Percentiles rank a stretch among this genome's conserved stretches.
phyloP scores from a whole-genome alignment of 1,140 invertebrate species.

The Coboldia fuscipes region DNA sequence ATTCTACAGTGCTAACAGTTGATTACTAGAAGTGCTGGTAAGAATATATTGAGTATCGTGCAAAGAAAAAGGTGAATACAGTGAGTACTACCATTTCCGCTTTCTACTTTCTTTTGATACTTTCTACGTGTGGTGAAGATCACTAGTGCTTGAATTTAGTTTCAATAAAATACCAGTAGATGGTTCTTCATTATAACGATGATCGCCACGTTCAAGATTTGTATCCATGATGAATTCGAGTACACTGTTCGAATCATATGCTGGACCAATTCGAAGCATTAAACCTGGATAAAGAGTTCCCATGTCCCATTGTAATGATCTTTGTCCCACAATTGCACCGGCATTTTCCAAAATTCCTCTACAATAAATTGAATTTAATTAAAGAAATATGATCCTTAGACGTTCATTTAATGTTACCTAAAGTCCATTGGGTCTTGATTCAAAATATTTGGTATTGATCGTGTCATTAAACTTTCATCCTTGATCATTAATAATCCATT shows the following conservation, averaged over 20 bases:
- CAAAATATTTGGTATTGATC: constrained; percentile 29
- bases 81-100: no score
- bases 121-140: no score
- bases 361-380: not conserved
- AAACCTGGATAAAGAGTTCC: constrained; percentile 43
- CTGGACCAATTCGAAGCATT: constrained; percentile 43
- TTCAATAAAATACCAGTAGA: no score
- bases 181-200: constrained; percentile 21
- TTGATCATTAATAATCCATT: constrained; percentile 31
- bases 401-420: constrained; percentile 22
- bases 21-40: no score
- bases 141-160: no score
- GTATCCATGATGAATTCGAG: constrained; percentile 50
- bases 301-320: constrained; percentile 50
- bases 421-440: constrained; percentile 52
- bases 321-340: constrained; percentile 38
- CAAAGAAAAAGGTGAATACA: no score
- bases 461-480: constrained; percentile 25
- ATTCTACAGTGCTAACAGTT: no score
- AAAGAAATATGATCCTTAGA: not conserved
- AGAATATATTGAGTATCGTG: no score
- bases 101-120: no score
- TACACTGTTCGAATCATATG: constrained; percentile 31
- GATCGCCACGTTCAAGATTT: constrained; percentile 23
- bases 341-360: constrained; percentile 41